Conservation (phyloP, 2,113 vertebrate genomes). For the Setophaga coronata region DNA sequence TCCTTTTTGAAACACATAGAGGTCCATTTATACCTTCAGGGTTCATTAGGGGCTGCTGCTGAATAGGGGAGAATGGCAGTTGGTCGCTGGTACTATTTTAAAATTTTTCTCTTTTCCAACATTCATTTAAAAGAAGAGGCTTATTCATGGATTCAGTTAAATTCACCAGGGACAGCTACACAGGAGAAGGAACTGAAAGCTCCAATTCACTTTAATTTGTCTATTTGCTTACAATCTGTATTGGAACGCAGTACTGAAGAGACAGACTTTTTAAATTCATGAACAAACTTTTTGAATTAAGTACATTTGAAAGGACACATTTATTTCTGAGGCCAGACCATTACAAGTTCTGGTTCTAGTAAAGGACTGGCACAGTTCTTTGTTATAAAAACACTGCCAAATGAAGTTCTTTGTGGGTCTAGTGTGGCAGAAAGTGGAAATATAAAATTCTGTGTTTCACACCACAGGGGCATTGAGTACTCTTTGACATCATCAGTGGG, state of each 20-base stretch:
- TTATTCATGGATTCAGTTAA: slow-evolving; percentile 55
- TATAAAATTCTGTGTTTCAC: not conserved
- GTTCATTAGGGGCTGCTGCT: not conserved
- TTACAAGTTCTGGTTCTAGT: not conserved
- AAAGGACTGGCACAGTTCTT: not conserved
- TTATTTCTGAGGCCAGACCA: not conserved
- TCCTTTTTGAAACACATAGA: not conserved
- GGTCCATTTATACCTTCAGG: not conserved
- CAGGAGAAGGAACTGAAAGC: slow-evolving; percentile 50
- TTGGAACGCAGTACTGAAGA: slow-evolving; percentile 44
- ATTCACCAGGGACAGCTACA: not conserved
- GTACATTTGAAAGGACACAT: not conserved
- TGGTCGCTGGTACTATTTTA: not conserved
- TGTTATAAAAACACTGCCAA: not conserved
- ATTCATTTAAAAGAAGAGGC: slow-evolving; percentile 34
- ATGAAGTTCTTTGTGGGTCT: not conserved
- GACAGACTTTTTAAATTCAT: not conserved
- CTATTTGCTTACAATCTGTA: slow-evolving; percentile 22
- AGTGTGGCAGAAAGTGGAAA: not conserved
- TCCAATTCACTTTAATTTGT: slow-evolving; percentile 56
- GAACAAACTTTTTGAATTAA: slow-evolving; percentile 17
- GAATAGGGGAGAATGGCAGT: not conserved
- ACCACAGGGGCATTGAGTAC: not conserved
- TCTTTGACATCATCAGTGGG: not conserved
- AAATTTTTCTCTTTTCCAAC: not conserved